Percentiles rank a stretch among this genome's conserved stretches.
phyloP scores from a whole-genome alignment of 2,113 vertebrate species.

The Poicephalus meyeri region DNA sequence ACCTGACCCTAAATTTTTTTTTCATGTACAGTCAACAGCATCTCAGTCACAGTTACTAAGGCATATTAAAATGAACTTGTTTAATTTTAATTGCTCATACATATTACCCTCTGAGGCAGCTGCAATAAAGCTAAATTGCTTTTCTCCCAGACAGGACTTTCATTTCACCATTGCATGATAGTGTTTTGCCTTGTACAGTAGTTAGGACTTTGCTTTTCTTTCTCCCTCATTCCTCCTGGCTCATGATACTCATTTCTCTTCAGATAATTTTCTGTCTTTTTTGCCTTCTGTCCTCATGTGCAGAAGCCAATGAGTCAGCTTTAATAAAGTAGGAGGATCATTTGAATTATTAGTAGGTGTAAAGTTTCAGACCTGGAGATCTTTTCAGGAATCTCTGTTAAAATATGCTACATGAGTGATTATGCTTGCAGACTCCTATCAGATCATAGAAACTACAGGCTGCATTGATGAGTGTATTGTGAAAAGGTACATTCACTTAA shows the following conservation, averaged over 20 bases:
- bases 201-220: background rate
- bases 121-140: slow-evolving; percentile 61
- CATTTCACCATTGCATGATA: background rate
- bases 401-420: background rate
- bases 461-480: background rate
- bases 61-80: slow-evolving; percentile 68
- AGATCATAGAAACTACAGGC: background rate
- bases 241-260: background rate
- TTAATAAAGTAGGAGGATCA: slow-evolving; percentile 29
- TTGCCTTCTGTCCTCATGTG: slow-evolving; percentile 11
- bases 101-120: slow-evolving; percentile 56
- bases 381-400: background rate
- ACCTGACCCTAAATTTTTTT: slow-evolving; percentile 68
- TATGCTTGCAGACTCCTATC: background rate
- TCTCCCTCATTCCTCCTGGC: background rate
- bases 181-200: background rate
- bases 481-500: background rate
- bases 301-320: background rate
- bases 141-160: slow-evolving; percentile 37
- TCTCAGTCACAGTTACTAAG: slow-evolving; percentile 66
- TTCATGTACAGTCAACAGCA: slow-evolving; percentile 68
- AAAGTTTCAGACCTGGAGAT: slow-evolving; percentile 1
- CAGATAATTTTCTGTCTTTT: background rate
- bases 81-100: slow-evolving; percentile 72
- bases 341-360: slow-evolving; percentile 40